Evolutionary conservation across 2,797 vertebrate genomes (phyloP).

Genomic region (Sparidentex hasta): DNA sequence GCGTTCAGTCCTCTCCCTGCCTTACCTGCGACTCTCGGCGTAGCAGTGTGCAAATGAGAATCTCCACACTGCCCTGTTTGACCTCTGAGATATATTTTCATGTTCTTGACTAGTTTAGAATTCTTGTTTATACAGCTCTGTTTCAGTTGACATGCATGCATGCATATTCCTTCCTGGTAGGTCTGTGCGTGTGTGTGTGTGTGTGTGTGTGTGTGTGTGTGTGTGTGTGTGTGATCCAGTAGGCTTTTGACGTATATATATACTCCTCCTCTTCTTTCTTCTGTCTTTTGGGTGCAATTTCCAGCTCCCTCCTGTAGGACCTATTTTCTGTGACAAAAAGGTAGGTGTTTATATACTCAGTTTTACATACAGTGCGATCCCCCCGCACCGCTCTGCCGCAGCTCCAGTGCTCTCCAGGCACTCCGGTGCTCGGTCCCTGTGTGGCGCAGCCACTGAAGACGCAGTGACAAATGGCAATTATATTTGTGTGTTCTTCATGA

Average conservation of each 20-base stretch:
- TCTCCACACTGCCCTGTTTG: slow-evolving; percentile 78
- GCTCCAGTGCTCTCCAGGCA: slow-evolving; percentile 76
- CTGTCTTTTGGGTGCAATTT: slow-evolving; percentile 88
- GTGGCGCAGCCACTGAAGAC: slow-evolving; percentile 84
- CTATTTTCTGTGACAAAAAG: slow-evolving; percentile 86
- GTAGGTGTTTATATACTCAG: slow-evolving; percentile 82
- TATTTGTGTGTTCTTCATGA: slow-evolving; percentile 92
- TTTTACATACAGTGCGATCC: slow-evolving; percentile 86
- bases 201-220: slow-evolving; percentile 15
- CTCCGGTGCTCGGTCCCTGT: slow-evolving; percentile 76
- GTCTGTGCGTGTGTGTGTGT: slow-evolving; percentile 31
- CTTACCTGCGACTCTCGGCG: slow-evolving; percentile 71
- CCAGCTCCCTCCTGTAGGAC: slow-evolving; percentile 84
- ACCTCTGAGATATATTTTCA: slow-evolving; percentile 81
- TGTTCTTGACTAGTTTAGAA: slow-evolving; percentile 81
- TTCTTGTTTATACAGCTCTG: slow-evolving; percentile 85
- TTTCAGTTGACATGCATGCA: slow-evolving; percentile 77
- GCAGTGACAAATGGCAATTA: slow-evolving; percentile 92
- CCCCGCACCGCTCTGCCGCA: slow-evolving; percentile 51
- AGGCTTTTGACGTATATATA: slow-evolving; percentile 42
- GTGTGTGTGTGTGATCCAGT: slow-evolving; percentile 36
- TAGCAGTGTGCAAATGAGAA: slow-evolving; percentile 80
- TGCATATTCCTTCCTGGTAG: slow-evolving; percentile 83
- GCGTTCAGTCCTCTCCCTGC: slow-evolving; percentile 62
- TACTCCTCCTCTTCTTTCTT: slow-evolving; percentile 48